These are phyloP conservation scores for Hypotaenidia okinawae DNA, from an alignment of 2,797 vertebrate species.

Conservation along the genomic window DNA sequence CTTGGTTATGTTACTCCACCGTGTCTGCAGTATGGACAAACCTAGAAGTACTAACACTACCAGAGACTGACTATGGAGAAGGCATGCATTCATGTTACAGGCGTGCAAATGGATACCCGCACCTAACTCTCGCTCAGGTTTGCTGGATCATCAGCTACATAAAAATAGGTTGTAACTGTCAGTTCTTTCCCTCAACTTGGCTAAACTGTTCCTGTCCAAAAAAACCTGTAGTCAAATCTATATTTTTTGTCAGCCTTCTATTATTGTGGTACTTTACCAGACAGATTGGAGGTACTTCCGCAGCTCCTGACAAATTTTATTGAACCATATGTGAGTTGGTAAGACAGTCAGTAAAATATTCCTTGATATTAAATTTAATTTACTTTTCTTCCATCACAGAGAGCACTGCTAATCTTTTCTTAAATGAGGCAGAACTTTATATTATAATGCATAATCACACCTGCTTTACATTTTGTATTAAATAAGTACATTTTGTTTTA, in stretches of 20 bases:
- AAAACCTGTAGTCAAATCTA: not conserved
- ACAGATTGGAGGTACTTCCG: not conserved
- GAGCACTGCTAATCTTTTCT: not conserved
- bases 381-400: not conserved
- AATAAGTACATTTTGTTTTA: constrained; percentile 7
- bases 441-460: constrained; percentile 27
- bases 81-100: not conserved
- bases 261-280: not conserved
- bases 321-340: not conserved
- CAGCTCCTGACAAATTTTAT: not conserved
- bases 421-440: not conserved
- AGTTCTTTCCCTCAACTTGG: not conserved
- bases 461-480: not conserved
- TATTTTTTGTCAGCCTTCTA: not conserved
- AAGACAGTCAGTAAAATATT: constrained; percentile 3
- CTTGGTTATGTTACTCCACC: not conserved
- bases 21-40: not conserved
- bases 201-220: not conserved
- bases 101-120: too few species aligned
- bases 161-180: not conserved
- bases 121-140: not conserved
- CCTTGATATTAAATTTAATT: constrained; percentile 3
- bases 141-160: not conserved
- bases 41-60: not conserved
- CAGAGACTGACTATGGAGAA: not conserved